Evolutionary conservation across 1,140 invertebrate genomes (phyloP), one percentile per base, ranked within the genome.

Genomic region (Varroa destructor): DNA sequence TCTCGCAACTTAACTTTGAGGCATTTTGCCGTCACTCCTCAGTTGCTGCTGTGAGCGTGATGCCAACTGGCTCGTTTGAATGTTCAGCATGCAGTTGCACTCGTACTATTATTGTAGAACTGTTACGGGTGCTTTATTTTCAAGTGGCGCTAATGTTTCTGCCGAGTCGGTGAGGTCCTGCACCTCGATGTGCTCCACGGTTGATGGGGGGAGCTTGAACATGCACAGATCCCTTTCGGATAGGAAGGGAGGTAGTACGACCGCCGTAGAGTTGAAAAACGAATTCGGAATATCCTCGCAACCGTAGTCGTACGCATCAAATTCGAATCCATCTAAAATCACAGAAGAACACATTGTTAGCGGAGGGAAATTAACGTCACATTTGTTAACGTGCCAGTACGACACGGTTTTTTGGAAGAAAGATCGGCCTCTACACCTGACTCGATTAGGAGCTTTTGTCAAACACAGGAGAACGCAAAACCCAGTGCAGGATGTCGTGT

Each of bases 251-350:
- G 61, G 61, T 14, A 67, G 61, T 5, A 67, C 61, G 40, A 67
- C 61, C 40, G 61, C 46, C 14, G 61, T 67, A n/a, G 61, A 67
- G 46, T 67, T 67, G 71, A 75, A 75, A 40, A 75, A 75, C 0
- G 75, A 75, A 5, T 73, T 73, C 25, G 75, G 75, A 6, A 72
- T 74, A 37, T 74, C 71, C 51, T 75, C 71, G n/a, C 73, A 75
- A 1, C 75, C 73, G 55, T 75, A 75, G 51, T 75, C 75, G 43
- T 75, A 75, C 55, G 74, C 74, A 74, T 75, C 75, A 43, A 74
- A 75, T 70, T 75, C 75, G 6, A 75, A 73, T 12, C 75, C 75
- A 73, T 75, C 75, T 64, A 73, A 71, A 67, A 67, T 8, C 46
- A 51, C 46, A 51, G 46, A 51, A 51, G 8, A 8, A 51, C 3